These are phyloP conservation scores for Chrysodeixis includens DNA, from an alignment of 2,888 invertebrate species.

Conservation along the genomic window DNA sequence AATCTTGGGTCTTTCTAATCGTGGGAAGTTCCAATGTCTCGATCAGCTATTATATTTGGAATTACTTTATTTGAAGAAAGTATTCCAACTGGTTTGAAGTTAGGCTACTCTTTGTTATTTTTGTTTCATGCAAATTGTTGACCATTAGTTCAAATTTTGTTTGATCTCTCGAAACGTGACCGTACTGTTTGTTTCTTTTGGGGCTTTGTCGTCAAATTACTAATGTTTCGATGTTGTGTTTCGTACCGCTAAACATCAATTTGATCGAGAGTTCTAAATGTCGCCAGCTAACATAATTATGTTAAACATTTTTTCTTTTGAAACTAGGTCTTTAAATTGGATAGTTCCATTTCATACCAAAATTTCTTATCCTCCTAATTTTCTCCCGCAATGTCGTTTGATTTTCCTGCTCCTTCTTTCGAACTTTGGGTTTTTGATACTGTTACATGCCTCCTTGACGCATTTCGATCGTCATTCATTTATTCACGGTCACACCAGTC, in stretches of 20 bases:
- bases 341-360: background rate
- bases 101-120: constrained; percentile 38
- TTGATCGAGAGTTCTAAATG: background rate
- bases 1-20: constrained; percentile 64
- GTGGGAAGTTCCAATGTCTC: constrained; percentile 75
- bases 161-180: constrained; percentile 40
- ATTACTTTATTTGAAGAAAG: constrained; percentile 72
- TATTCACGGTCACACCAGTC: constrained; percentile 30
- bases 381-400: background rate
- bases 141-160: constrained; percentile 33
- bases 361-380: background rate
- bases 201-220: background rate
- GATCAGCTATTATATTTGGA: constrained; percentile 69
- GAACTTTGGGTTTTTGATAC: background rate
- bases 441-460: too few species aligned
- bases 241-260: background rate
- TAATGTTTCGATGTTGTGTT: background rate
- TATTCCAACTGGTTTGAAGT: constrained; percentile 47
- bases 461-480: constrained; percentile 24
- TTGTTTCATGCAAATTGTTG: constrained; percentile 46
- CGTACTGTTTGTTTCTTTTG: constrained; percentile 31
- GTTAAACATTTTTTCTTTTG: background rate
- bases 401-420: background rate
- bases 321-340: background rate
- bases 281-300: background rate